Evolutionary conservation across 2,113 vertebrate genomes (phyloP).

Genomic region (Amphilophus citrinellus): DNA sequence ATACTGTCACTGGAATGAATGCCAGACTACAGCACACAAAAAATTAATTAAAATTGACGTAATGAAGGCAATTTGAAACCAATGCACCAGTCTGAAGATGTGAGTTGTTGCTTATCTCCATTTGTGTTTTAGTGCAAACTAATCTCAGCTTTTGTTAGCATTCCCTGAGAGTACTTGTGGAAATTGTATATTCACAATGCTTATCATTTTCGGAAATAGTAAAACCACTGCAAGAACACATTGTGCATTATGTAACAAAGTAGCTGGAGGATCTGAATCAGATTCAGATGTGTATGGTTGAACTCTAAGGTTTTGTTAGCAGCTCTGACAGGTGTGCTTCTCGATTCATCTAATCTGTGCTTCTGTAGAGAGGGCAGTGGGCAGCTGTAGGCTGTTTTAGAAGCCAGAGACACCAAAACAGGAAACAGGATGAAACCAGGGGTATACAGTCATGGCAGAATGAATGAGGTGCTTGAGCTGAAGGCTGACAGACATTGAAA

Average conservation of each 20-base stretch:
- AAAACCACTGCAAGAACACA: background rate
- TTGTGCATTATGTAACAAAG: no score
- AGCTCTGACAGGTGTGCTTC: background rate
- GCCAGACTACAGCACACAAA: fast-evolving
- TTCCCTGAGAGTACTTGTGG: no score
- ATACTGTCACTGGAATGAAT: background rate
- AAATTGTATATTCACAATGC: background rate
- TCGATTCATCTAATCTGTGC: background rate
- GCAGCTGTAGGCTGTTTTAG: no score
- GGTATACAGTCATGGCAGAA: background rate
- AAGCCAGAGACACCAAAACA: background rate
- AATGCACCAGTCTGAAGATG: background rate
- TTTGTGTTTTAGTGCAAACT: background rate
- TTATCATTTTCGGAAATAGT: background rate
- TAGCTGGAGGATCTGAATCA: background rate
- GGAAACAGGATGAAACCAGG: background rate
- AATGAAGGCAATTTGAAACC: background rate
- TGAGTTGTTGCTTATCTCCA: fast-evolving
- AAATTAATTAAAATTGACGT: background rate
- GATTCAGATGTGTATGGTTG: background rate
- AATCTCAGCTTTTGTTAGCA: background rate
- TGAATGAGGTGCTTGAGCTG: background rate
- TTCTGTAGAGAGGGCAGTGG: background rate
- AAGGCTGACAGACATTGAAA: background rate
- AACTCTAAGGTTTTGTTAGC: no score